A percentile compares a stretch with the other conserved stretches of the same genome.
Evolutionary conservation across 2,888 invertebrate genomes (phyloP).

Genomic region (Thereva unica): DNA sequence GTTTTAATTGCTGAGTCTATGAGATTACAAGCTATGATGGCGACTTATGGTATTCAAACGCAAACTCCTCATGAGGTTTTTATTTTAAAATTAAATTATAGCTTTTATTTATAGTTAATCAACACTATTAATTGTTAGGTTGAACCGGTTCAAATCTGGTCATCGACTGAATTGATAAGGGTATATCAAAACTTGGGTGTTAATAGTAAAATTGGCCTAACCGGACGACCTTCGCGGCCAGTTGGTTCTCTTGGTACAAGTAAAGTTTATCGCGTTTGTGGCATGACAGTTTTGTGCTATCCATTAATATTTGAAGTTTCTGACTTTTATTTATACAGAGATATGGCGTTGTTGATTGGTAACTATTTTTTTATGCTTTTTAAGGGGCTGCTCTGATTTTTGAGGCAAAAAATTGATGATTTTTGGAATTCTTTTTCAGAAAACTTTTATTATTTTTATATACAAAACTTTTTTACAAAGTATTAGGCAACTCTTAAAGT

Average conservation of each 20-base stretch:
- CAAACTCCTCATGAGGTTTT: slow-evolving; percentile 97
- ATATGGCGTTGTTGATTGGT: slow-evolving; percentile 92
- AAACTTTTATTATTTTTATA: no score
- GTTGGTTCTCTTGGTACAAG: slow-evolving; percentile 97
- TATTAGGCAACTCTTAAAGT: no score
- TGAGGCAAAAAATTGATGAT: no score
- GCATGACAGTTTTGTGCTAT: slow-evolving; percentile 96
- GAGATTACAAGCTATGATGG: slow-evolving; percentile 98
- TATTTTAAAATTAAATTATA: slow-evolving; percentile 53
- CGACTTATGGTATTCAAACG: slow-evolving; percentile 98
- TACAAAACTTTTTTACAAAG: no score
- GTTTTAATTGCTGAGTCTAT: slow-evolving; percentile 97
- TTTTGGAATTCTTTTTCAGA: no score
- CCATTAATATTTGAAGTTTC: slow-evolving; percentile 98
- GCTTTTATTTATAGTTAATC: not conserved
- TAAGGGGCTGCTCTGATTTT: no score
- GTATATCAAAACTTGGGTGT: slow-evolving; percentile 92
- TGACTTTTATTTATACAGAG: slow-evolving; percentile 96
- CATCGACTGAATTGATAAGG: slow-evolving; percentile 83
- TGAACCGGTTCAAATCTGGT: slow-evolving; percentile 91
- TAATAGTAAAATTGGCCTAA: slow-evolving; percentile 84
- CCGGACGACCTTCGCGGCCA: slow-evolving; percentile 91
- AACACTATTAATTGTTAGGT: slow-evolving; percentile 47
- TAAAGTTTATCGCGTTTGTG: slow-evolving; percentile 96
- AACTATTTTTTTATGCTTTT: not conserved